Base-by-base conservation (phyloP, 1,140 invertebrate species). In the Drosophila erecta region DNA sequence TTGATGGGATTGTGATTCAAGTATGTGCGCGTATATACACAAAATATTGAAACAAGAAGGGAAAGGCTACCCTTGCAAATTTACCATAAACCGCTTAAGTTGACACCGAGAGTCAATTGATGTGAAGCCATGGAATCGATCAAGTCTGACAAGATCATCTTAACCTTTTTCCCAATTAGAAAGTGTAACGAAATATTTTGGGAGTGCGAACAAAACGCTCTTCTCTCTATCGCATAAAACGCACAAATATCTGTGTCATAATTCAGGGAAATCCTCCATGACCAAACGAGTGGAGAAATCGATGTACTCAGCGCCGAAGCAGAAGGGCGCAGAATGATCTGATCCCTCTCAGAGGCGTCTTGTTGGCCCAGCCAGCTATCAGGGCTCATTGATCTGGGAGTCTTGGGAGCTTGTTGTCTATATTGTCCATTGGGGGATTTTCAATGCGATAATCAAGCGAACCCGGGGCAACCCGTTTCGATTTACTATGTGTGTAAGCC, bases 321-420 rank as follows among this genome's bases (percentile, higher is more conserved):
- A 22, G 35, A 77, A 85, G 79, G 59, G 60, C 30, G 66, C 37
- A 35, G 43, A 44, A 53, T 56, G 37, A 62, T 37, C 20, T 49
- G 37, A 67, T 65, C 35, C 60, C 77, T 74, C 59, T 43, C 46
- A 61, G 67, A 61, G 61, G 33, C 75, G 65, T 54, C 65, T 77
- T 70, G 44, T 70, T 77, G 61, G 53, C 58, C 66, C 65, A 62
- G 76, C 30, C 66, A 62, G 76, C 66, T 78, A 85, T 85, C 77
- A 66, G 72, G 78, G 79, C 81, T 69, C 75, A 86, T 87, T 83
- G 75, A 86, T 86, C 81, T 79, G 78, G 38, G 55, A 62, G 47
- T 50, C 38, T 33, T 46, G 15, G 24, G 14, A 58, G 44, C 24
- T 59, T 27, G 50, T 44, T 35, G 50, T 44, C 51, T 64, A 43